Base-by-base conservation (phyloP, 2,888 invertebrate species). In the Cosmopolites sordidus region DNA sequence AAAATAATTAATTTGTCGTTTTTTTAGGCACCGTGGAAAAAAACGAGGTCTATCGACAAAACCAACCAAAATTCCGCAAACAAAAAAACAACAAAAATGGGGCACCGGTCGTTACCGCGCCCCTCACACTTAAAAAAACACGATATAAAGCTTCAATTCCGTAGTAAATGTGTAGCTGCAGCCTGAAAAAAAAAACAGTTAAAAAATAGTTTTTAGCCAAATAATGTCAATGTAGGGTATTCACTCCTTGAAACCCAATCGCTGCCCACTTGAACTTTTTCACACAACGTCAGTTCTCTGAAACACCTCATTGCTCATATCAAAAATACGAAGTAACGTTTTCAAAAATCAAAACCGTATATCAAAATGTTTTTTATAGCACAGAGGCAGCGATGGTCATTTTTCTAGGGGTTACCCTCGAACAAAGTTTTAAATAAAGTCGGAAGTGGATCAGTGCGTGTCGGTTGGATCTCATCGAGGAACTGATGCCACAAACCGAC, bases 121-220 rank as follows among this genome's bases (percentile, higher is more conserved):
- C 33, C 11, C 33, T 12, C 27, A 33, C 33, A 33, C 33, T 11
- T 33, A 6, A 33, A 33, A 33, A n/a, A 3, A 56, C 57, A 59
- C 59, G 47, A 47, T 47, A 50, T 33, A 43, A 43, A 17, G 62
- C 60, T 62, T 63, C 59, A 60, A 60, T 57, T 59, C 61, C 50
- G 56, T 62, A 61, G 61, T 64, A 60, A 53, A 58, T 60, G 62
- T 62, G 56, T 61, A 62, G 60, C 60, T 15, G 59, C 54, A 60
- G 57, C 54, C 41, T 30, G 33, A 40, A 48, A 48, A n/a, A n/a
- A n/a, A n/a, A 48, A 40, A 8, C 41, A 48, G 41, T 60, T 59
- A 58, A 59, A 62, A 22, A 51, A 60, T 58, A 60, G 58, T 45
- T 48, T 46, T 45, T 59, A 60, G 56, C 51, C 49, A 57, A 54